These are phyloP conservation scores for Catostylus mosaicus DNA, from an alignment of 30 jellyfish, hydroid and myxozoan genomes.

Conservation along the genomic window DNA sequence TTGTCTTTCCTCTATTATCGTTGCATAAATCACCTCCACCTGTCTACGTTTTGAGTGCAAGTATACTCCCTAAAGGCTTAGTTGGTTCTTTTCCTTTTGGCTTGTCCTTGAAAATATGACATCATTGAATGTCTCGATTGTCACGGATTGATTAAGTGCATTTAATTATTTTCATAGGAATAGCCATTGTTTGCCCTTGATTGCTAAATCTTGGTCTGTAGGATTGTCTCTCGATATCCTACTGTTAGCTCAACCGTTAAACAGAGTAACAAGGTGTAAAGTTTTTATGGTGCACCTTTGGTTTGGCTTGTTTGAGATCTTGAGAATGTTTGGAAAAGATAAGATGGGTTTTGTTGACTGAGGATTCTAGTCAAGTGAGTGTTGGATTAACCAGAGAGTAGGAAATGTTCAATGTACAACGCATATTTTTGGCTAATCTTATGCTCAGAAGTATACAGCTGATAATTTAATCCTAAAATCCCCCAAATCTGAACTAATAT, in stretches of 20 bases:
- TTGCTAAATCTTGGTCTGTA: not conserved
- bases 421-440: conserved; percentile 57
- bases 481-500: conserved; percentile 55
- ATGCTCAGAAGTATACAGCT: conserved; percentile 56
- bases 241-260: conserved; percentile 23
- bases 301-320: conserved; percentile 57
- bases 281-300: conserved; percentile 57
- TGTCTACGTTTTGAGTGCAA: too few species aligned
- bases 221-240: not conserved
- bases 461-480: conserved; percentile 51
- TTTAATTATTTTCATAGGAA: not conserved
- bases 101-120: not conserved
- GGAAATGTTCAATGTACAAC: conserved; percentile 13
- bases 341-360: conserved; percentile 52
- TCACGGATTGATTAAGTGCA: conserved; percentile 12
- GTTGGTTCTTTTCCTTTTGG: not conserved
- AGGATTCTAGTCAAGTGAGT: conserved; percentile 55
- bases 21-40: too few species aligned
- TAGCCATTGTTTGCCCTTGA: conserved; percentile 12
- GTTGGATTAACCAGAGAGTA: conserved; percentile 41
- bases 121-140: conserved; percentile 5
- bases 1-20: too few species aligned
- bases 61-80: too few species aligned
- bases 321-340: conserved; percentile 66
- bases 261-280: conserved; percentile 46